Percentiles rank a stretch among this genome's conserved stretches.
These are phyloP conservation scores for Upupa epops DNA, from an alignment of 2,113 vertebrate species.

Conservation along the genomic window DNA sequence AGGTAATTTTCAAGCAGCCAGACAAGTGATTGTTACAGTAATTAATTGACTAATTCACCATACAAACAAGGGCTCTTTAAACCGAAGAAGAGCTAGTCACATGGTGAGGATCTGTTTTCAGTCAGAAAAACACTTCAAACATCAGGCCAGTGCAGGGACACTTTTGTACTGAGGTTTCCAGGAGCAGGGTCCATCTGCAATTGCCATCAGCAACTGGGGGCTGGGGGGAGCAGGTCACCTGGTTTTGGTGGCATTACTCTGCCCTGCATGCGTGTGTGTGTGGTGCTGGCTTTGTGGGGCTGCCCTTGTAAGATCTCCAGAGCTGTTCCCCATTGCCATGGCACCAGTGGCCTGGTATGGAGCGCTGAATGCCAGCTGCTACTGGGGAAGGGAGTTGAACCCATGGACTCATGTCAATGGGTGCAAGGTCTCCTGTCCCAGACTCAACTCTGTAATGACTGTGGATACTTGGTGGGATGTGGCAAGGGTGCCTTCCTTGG, in stretches of 20 bases:
- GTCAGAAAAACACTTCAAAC: conserved; percentile 51
- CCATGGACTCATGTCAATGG: accelerated
- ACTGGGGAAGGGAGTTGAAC: neutral
- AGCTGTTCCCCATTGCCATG: neutral
- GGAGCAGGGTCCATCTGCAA: neutral
- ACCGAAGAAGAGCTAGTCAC: conserved; percentile 59
- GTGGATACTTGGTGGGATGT: neutral
- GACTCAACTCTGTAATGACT: accelerated
- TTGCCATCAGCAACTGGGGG: accelerated
- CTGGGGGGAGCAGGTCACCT: neutral
- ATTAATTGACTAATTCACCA: conserved; percentile 77
- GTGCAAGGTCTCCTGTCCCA: neutral
- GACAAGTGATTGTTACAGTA: conserved; percentile 73
- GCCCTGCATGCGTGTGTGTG: accelerated
- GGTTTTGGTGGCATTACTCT: neutral
- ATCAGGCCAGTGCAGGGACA: conserved; percentile 5
- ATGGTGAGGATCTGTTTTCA: conserved; percentile 70
- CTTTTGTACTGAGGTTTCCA: neutral
- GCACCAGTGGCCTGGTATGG: accelerated
- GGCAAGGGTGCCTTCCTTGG: neutral
- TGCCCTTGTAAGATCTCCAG: neutral
- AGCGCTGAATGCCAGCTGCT: neutral
- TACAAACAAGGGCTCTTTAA: conserved; percentile 74
- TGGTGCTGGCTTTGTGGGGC: neutral
- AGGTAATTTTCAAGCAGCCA: conserved; percentile 58